Conservation (phyloP, 2,888 invertebrate genomes). For the Himalopsyche tibetana region DNA sequence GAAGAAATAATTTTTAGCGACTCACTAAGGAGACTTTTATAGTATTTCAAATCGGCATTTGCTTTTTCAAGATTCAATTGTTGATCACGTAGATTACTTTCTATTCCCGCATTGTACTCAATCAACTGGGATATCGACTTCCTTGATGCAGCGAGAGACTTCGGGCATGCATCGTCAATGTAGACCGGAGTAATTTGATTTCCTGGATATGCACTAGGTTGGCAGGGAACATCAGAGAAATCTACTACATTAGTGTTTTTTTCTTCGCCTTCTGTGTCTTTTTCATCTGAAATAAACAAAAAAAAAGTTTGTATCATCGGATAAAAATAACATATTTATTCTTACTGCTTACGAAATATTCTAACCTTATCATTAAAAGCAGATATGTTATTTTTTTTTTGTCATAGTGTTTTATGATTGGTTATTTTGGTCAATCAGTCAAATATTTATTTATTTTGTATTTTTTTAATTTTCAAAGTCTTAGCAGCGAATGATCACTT, state of each 20-base stretch:
- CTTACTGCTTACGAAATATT: too few species aligned
- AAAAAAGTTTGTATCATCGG: neutral
- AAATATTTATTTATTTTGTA: too few species aligned
- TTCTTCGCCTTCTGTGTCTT: neutral
- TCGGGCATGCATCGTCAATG: neutral
- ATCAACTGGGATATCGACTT: neutral
- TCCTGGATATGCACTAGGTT: neutral
- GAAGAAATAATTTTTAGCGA: neutral
- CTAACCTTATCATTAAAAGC: too few species aligned
- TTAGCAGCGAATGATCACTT: too few species aligned
- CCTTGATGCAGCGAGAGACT: neutral
- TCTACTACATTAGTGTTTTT: neutral
- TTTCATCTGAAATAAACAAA: conserved; percentile 4
- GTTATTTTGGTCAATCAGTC: too few species aligned
- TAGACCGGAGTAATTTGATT: neutral
- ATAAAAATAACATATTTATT: neutral
- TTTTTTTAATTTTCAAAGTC: too few species aligned
- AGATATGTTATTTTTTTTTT: too few species aligned
- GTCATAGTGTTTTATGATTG: too few species aligned
- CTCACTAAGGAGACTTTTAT: neutral
- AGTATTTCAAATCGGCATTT: neutral
- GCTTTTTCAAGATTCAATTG: neutral
- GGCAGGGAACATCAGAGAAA: neutral
- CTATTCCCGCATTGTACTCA: neutral
- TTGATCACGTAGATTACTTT: neutral